Base-by-base conservation (phyloP, 2,888 invertebrate species). In the Trichogramma dendrolimi region DNA sequence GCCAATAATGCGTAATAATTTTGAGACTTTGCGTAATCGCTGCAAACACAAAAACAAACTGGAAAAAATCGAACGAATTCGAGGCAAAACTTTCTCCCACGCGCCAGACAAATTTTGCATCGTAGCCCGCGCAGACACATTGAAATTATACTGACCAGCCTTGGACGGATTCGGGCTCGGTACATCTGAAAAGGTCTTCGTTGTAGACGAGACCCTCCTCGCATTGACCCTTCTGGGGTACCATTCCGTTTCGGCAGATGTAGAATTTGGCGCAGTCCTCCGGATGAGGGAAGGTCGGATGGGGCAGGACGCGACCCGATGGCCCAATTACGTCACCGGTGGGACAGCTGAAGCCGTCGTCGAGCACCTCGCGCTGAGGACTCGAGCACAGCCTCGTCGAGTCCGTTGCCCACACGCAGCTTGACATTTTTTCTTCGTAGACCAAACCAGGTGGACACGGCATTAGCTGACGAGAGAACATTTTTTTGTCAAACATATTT, bases 211-310 rank as follows among this genome's bases (percentile, higher is more conserved):
- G 85, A 48, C 89, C 90, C 0, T 83, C 81, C 0, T 87, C 84
- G 73, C 91, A 91, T 70, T 87, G 86, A 5, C 90, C 89, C 72
- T 87, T 87, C 75, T 90, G 89, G 0, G 91, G 91, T 70, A 85
- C 86, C 4, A 89, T 83, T 0, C 89, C 90, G 71, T 90, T 89
- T 67, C 89, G 83, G 79, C 91, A 91, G 71, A 91, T 90, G 81
- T 90, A 91, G 82, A 91, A 91, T 75, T 90, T 90, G 74, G 87
- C 87, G 75, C 91, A 92, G 77, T 91, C 90, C 39, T 88, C 87
- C 0, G 89, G 88, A 79, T 91, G 90, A 2, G 90, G 85, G 81
- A 85, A 91, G 0, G 90, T 89, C 1, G 90, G 90, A 78, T 91
- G 90, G 0, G 90, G 89, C 2, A 89, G 80, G 0, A 84, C 83